These are phyloP conservation scores for Labrus mixtus DNA, from an alignment of 2,113 vertebrate genomes.

Conservation along the genomic window DNA sequence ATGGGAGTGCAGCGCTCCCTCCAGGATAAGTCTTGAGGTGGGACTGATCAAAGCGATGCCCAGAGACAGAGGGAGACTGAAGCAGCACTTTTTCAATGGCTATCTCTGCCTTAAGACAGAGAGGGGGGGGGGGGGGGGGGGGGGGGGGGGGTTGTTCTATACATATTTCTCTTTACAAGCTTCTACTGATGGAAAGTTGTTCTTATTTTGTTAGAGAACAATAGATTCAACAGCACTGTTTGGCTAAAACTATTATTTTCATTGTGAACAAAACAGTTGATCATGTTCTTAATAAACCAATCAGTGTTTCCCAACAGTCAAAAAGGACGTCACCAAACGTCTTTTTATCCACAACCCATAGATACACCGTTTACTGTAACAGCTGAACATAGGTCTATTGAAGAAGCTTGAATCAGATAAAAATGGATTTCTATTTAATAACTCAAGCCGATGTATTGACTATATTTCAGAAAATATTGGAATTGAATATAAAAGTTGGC, in stretches of 20 bases:
- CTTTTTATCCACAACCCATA: too few relatives aligned
- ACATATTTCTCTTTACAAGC: constrained; percentile 71
- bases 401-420: too few relatives aligned
- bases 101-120: constrained; percentile 74
- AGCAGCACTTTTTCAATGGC: constrained; percentile 83
- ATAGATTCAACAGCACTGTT: constrained; percentile 17
- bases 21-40: constrained; percentile 84
- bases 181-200: constrained; percentile 58
- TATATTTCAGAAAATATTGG: too few relatives aligned
- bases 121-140: constrained; percentile 2
- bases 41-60: constrained; percentile 86
- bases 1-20: constrained; percentile 76
- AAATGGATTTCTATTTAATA: too few relatives aligned
- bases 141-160: too few relatives aligned
- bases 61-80: constrained; percentile 82
- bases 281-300: not conserved
- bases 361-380: too few relatives aligned
- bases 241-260: not conserved
- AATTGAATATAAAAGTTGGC: too few relatives aligned
- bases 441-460: too few relatives aligned
- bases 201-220: constrained; percentile 55
- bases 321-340: too few relatives aligned
- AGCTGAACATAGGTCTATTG: too few relatives aligned
- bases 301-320: too few relatives aligned
- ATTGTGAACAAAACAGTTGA: not conserved